These are phyloP conservation scores for Athalia circularis DNA, from an alignment of 2,888 invertebrate genomes.

Conservation along the genomic window DNA sequence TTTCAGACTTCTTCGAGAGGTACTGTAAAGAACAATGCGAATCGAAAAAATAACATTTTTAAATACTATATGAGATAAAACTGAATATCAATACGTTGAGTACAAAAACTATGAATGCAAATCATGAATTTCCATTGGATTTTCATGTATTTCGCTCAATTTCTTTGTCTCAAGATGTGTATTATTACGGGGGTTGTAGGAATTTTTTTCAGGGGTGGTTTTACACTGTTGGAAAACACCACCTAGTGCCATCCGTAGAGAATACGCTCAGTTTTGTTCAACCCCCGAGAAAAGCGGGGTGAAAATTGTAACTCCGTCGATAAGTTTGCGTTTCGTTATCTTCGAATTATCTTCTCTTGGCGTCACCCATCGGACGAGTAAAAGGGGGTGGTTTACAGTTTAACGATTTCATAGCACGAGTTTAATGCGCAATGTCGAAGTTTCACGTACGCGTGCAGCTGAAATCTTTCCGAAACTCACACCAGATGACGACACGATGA, in stretches of 20 bases:
- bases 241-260: constrained; percentile 65
- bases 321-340: constrained; percentile 64
- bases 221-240: not conserved
- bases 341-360: constrained; percentile 52
- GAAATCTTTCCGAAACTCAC: constrained; percentile 9
- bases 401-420: constrained; percentile 48
- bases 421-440: constrained; percentile 11
- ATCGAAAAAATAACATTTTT: no score
- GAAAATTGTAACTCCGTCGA: constrained; percentile 58
- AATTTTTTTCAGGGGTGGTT: no score
- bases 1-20: no score
- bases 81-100: no score
- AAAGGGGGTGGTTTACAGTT: constrained; percentile 47
- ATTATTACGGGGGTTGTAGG: no score
- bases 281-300: not conserved
- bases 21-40: no score
- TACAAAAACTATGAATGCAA: no score
- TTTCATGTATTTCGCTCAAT: no score
- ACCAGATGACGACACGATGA: constrained; percentile 37
- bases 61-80: no score
- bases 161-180: no score
- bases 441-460: not conserved
- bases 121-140: no score
- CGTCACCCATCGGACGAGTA: constrained; percentile 49
- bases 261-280: constrained; percentile 8